Evolutionary conservation across 2,797 vertebrate species (phyloP).

Genomic region (Graptemys geographica): DNA sequence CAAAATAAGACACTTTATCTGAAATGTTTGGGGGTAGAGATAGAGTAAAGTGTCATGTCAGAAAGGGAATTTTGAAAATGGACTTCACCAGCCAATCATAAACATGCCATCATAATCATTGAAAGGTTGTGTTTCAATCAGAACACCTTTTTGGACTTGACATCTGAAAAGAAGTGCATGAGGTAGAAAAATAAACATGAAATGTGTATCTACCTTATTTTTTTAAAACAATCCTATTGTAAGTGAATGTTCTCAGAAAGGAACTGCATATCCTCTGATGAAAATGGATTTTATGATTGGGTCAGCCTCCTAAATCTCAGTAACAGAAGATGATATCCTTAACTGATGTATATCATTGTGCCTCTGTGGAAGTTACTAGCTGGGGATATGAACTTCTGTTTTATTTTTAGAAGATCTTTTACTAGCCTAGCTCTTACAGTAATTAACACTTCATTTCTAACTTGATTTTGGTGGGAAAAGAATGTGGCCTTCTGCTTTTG

Average conservation of each 20-base stretch:
- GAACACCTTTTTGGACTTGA: background rate
- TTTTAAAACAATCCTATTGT: background rate
- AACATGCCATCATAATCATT: background rate
- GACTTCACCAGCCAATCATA: background rate
- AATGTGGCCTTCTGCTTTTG: background rate
- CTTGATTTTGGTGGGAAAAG: background rate
- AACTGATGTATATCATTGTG: background rate
- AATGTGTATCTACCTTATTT: background rate
- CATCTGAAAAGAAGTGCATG: background rate
- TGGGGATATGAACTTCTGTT: background rate
- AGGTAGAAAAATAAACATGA: background rate
- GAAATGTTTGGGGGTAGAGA: fast-evolving
- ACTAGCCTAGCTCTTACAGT: background rate
- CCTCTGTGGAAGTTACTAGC: fast-evolving
- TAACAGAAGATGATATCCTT: background rate
- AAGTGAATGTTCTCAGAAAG: background rate
- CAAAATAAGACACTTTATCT: background rate
- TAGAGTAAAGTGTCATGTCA: fast-evolving
- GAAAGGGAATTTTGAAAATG: background rate
- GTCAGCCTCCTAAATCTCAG: background rate
- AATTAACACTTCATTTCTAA: conserved; percentile 6
- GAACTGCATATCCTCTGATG: background rate
- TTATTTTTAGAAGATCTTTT: background rate
- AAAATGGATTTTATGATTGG: background rate
- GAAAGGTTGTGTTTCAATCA: background rate